Percentiles rank a stretch among this genome's conserved stretches.
These are phyloP conservation scores for Drosophila nigricruria DNA, from an alignment of 2,888 invertebrate species.

Conservation along the genomic window DNA sequence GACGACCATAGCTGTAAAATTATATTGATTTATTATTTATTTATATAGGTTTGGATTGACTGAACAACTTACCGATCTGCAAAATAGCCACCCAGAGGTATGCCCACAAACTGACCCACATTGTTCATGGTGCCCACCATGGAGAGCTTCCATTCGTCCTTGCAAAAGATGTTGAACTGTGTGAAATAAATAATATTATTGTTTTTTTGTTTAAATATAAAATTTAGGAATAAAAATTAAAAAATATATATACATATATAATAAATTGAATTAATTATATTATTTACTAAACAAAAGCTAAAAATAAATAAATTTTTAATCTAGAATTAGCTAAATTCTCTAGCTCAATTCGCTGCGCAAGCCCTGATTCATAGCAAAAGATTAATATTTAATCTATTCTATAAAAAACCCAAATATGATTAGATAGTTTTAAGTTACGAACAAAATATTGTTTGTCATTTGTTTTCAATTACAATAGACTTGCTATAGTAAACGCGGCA, in stretches of 20 bases:
- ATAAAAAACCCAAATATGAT: background rate
- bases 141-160: slow-evolving; percentile 89
- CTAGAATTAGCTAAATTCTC: background rate
- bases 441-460: background rate
- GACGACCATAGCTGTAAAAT: slow-evolving; percentile 87
- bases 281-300: background rate
- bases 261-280: background rate
- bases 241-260: background rate
- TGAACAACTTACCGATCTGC: slow-evolving; percentile 87
- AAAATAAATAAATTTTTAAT: background rate
- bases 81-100: slow-evolving; percentile 88
- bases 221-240: background rate
- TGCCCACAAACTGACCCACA: slow-evolving; percentile 90
- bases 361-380: background rate
- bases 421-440: background rate
- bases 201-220: background rate
- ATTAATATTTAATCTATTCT: background rate
- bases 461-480: slow-evolving; percentile 4
- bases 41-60: background rate
- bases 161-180: slow-evolving; percentile 79
- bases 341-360: background rate
- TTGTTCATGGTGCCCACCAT: slow-evolving; percentile 91
- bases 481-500: background rate
- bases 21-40: background rate
- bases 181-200: background rate